Evolutionary conservation across 2,797 vertebrate species (phyloP).

Genomic region (Pipistrellus pygmaeus): DNA sequence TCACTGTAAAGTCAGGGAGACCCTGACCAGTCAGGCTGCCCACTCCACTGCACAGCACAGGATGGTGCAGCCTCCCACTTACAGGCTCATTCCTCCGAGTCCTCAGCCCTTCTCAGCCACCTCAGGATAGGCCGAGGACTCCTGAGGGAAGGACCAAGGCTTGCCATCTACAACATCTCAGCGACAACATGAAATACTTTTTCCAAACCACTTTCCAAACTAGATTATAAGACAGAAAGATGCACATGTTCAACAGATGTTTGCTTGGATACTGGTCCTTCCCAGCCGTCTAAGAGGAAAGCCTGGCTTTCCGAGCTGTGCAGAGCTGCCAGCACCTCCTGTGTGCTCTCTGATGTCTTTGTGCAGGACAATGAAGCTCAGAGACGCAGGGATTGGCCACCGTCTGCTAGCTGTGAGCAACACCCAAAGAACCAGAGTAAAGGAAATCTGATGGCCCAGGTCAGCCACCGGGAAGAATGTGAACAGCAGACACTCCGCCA

Average conservation of each 20-base stretch:
- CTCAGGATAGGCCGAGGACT: neutral
- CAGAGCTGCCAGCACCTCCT: neutral
- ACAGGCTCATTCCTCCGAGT: neutral
- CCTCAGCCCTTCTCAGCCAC: neutral
- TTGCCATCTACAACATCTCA: neutral
- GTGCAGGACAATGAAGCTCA: too few species aligned
- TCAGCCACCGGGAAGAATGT: neutral
- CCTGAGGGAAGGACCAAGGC: neutral
- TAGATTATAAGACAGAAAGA: constrained; percentile 14
- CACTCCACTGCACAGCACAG: neutral
- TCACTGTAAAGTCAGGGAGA: neutral
- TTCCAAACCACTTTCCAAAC: constrained; percentile 33
- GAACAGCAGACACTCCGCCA: neutral
- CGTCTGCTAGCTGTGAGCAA: neutral
- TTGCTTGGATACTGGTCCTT: neutral
- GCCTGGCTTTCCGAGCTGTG: neutral
- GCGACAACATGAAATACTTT: neutral
- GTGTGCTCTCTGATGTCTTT: neutral
- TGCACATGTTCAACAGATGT: constrained; percentile 3
- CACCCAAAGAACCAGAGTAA: neutral
- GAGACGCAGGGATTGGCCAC: neutral
- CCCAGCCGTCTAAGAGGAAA: neutral
- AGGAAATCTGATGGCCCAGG: neutral
- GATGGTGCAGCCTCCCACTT: too few species aligned
- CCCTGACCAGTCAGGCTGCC: too few species aligned